Evolutionary conservation across 2,797 vertebrate species (phyloP).

Genomic region (Gadopsis bispinosus): DNA sequence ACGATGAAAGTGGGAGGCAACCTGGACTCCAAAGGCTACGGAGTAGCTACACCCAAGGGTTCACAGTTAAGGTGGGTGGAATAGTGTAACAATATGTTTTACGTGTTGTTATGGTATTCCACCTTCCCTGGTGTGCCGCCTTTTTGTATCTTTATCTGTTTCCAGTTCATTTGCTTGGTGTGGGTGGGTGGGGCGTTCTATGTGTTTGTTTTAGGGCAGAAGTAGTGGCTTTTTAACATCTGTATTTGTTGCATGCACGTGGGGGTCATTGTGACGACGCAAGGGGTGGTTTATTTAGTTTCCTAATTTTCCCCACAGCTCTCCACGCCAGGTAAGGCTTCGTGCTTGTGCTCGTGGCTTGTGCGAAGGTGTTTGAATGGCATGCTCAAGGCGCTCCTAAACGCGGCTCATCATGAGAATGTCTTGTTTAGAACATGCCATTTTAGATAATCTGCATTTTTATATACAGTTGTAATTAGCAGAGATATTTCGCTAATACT

Average conservation of each 20-base stretch:
- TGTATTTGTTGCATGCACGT: constrained; percentile 66
- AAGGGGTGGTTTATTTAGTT: constrained; percentile 54
- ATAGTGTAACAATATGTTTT: constrained; percentile 97
- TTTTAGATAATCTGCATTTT: constrained; percentile 47
- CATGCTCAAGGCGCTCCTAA: constrained; percentile 43
- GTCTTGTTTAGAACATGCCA: constrained; percentile 27
- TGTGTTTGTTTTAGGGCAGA: constrained; percentile 31
- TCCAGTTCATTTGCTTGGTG: constrained; percentile 40
- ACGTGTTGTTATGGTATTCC: constrained; percentile 99
- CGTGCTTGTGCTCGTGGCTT: constrained; percentile 63
- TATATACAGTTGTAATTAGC: constrained; percentile 30
- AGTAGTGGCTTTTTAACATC: constrained; percentile 52
- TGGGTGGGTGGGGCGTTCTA: constrained; percentile 35
- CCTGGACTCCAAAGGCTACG: constrained; percentile 98
- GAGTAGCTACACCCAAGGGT: constrained; percentile 96
- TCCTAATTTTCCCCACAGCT: constrained; percentile 79
- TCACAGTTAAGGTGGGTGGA: constrained; percentile 99
- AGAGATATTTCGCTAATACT: constrained; percentile 47
- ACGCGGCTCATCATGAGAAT: constrained; percentile 31
- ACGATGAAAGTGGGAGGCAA: constrained; percentile 99
- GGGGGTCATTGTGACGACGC: constrained; percentile 34
- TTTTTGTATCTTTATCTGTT: constrained; percentile 77
- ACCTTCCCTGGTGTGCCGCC: constrained; percentile 96
- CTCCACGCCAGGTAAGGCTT: constrained; percentile 86
- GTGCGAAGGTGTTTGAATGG: constrained; percentile 48